Evolutionary conservation across 53 echinoderm and acorn worm species (phyloP).

Genomic region (Temnopleurus reevesii): DNA sequence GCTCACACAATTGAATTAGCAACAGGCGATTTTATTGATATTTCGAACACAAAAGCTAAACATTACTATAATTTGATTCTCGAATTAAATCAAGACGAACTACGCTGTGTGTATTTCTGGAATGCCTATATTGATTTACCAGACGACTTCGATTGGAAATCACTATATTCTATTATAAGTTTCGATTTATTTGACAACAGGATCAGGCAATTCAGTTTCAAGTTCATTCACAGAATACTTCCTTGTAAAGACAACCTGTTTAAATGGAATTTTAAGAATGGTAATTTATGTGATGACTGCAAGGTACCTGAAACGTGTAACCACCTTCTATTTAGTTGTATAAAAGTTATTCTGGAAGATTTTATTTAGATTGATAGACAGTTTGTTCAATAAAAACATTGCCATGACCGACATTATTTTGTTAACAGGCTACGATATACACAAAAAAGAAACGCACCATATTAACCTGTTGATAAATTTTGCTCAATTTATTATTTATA

Average conservation of each 20-base stretch:
- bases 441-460: not conserved
- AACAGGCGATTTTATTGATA: not conserved
- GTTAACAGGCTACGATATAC: not conserved
- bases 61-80: too few relatives aligned
- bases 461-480: not conserved
- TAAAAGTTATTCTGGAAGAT: not conserved
- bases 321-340: not conserved
- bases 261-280: not conserved
- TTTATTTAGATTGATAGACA: not conserved
- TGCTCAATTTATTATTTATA: not conserved
- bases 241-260: not conserved
- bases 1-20: not conserved
- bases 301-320: not conserved
- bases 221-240: not conserved
- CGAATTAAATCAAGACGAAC: too few relatives aligned
- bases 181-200: not conserved
- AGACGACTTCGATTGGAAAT: too few relatives aligned
- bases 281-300: not conserved
- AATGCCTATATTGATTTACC: too few relatives aligned
- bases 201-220: not conserved
- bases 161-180: not conserved
- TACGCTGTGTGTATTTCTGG: too few relatives aligned
- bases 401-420: too few relatives aligned
- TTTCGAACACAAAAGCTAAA: too few relatives aligned
- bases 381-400: too few relatives aligned